A percentile compares a stretch with the other conserved stretches of the same genome.
phyloP scores from a whole-genome alignment of 2,113 vertebrate species.

The Clupea harengus region DNA sequence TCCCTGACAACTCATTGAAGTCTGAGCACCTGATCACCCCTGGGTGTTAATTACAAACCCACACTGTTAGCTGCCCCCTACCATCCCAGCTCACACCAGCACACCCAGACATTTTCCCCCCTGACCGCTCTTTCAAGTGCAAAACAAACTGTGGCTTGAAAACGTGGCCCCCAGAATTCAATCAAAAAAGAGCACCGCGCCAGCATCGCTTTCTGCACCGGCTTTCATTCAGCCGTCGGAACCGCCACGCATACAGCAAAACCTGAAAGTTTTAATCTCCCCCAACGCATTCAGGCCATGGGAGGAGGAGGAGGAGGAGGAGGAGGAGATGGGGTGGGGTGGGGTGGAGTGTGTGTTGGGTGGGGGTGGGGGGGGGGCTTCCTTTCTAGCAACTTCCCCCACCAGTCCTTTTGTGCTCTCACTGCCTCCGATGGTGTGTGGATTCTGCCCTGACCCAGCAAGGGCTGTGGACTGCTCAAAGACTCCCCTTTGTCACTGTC shows the following conservation, averaged over 20 bases:
- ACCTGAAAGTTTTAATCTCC: constrained; percentile 86
- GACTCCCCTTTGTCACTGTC: constrained; percentile 63
- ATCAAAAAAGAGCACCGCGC: background rate
- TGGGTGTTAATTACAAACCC: constrained; percentile 82
- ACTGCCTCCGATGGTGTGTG: constrained; percentile 74
- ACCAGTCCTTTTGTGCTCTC: constrained; percentile 78
- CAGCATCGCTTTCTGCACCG: constrained; percentile 67
- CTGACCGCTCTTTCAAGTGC: too few relatives aligned
- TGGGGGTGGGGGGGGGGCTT: constrained; percentile 77
- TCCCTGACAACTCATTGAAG: constrained; percentile 66
- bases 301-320: background rate
- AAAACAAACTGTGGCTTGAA: background rate
- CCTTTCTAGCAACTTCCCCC: constrained; percentile 83
- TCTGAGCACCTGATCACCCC: constrained; percentile 74
- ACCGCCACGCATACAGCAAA: constrained; percentile 81
- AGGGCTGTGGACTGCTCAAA: constrained; percentile 77
- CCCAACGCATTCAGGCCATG: constrained; percentile 73
- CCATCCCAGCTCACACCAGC: constrained; percentile 29
- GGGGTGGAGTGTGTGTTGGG: background rate
- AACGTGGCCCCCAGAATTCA: background rate
- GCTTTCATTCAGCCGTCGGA: constrained; percentile 69
- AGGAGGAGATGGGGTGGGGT: background rate
- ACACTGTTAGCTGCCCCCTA: constrained; percentile 69
- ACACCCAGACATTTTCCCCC: too few relatives aligned
- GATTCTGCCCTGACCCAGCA: constrained; percentile 76